Evolutionary conservation across 2,113 vertebrate species (phyloP).

Genomic region (Stegostoma tigrinum): DNA sequence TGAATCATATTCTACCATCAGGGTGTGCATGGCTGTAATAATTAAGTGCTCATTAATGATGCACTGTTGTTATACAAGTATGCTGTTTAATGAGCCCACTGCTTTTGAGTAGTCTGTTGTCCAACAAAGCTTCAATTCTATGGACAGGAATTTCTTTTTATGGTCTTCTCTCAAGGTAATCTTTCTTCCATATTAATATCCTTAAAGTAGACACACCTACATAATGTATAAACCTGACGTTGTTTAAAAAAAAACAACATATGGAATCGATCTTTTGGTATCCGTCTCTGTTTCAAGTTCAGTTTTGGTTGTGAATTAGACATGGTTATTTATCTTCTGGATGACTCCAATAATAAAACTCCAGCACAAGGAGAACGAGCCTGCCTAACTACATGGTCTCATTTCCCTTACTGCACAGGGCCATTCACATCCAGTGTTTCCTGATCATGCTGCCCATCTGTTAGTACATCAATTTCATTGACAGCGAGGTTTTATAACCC

Average conservation of each 20-base stretch:
- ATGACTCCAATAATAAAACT: not conserved
- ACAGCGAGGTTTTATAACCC: conserved; percentile 74
- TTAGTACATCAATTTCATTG: conserved; percentile 41
- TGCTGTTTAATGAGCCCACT: not conserved
- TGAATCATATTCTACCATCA: not conserved
- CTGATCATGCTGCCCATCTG: not conserved
- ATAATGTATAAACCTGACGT: not conserved
- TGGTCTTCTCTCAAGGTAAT: too few species aligned
- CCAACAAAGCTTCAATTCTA: not conserved
- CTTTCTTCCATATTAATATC: not conserved
- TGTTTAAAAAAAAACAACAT: too few species aligned
- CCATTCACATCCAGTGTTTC: not conserved
- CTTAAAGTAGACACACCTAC: not conserved
- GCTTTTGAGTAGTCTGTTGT: not conserved
- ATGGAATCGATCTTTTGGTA: not conserved
- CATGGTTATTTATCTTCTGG: not conserved
- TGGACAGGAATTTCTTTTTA: not conserved
- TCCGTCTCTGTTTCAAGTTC: not conserved
- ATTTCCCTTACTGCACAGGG: not conserved
- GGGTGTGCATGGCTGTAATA: not conserved
- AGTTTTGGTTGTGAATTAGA: not conserved
- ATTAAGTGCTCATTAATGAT: not conserved
- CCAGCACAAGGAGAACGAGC: not conserved
- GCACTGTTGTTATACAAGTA: not conserved
- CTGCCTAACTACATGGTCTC: not conserved